These are phyloP conservation scores for Autographa pulchrina DNA, from an alignment of 2,888 invertebrate genomes.

Conservation along the genomic window DNA sequence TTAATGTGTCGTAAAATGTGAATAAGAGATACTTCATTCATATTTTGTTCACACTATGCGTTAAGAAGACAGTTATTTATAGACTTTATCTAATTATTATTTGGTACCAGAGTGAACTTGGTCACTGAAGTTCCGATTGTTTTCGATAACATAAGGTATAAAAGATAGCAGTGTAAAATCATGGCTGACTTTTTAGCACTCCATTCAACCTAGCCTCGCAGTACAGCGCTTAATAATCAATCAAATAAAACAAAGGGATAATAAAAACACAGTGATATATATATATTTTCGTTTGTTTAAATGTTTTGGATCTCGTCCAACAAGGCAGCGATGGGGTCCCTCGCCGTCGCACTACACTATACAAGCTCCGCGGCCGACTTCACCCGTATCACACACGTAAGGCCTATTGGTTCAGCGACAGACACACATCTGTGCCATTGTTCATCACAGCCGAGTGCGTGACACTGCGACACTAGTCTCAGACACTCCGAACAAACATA, in stretches of 20 bases:
- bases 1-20: no score
- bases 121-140: no score
- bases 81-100: no score
- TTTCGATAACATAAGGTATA: background rate
- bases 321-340: slow-evolving; percentile 80
- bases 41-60: no score
- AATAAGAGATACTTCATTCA: no score
- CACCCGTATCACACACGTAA: slow-evolving; percentile 72
- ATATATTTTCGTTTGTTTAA: slow-evolving; percentile 88
- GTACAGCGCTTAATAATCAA: background rate
- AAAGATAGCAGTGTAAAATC: background rate
- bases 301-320: slow-evolving; percentile 83
- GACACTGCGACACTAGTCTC: slow-evolving; percentile 28
- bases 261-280: slow-evolving; percentile 83
- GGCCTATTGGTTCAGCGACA: slow-evolving; percentile 71
- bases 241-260: slow-evolving; percentile 79
- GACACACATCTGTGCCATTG: slow-evolving; percentile 35
- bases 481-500: slow-evolving; percentile 20
- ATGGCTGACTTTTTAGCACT: background rate
- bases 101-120: no score
- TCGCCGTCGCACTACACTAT: slow-evolving; percentile 59
- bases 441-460: slow-evolving; percentile 16
- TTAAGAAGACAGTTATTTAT: no score
- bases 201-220: background rate
- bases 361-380: slow-evolving; percentile 77